Evolutionary conservation across 2,797 vertebrate genomes (phyloP).

Genomic region (Onychomys torridus): DNA sequence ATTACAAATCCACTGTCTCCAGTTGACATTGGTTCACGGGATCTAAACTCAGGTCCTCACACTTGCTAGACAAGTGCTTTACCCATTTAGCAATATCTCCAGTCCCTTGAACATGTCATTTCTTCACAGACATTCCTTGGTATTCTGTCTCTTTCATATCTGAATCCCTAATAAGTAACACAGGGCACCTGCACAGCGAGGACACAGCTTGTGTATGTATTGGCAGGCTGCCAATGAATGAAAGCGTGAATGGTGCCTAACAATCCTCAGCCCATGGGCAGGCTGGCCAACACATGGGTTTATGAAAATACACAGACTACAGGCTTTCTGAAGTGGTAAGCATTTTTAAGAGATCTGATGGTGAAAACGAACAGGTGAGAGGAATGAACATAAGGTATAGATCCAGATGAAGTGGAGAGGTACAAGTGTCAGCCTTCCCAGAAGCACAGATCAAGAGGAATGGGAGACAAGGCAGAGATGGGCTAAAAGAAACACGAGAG

Average conservation of each 20-base stretch:
- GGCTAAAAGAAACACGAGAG: background rate
- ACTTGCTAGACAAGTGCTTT: background rate
- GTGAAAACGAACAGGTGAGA: background rate
- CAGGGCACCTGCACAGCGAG: rapidly evolving
- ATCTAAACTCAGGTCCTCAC: background rate
- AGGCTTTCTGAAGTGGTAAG: background rate
- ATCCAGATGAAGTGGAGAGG: background rate
- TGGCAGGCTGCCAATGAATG: background rate
- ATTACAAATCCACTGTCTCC: background rate
- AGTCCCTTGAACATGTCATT: background rate
- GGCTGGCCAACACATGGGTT: background rate
- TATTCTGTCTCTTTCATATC: background rate
- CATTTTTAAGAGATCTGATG: background rate
- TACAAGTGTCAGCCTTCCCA: background rate
- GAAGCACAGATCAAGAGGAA: background rate
- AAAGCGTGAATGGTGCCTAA: background rate
- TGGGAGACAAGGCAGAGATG: background rate
- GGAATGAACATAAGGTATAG: background rate
- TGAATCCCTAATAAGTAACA: background rate
- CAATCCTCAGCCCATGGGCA: background rate
- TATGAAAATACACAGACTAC: background rate
- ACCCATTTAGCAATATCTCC: no score
- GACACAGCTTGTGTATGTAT: background rate
- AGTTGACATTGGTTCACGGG: no score
- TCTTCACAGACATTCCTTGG: background rate